Conservation (phyloP, 1,140 invertebrate species). For the Sycophaga agraensis region DNA sequence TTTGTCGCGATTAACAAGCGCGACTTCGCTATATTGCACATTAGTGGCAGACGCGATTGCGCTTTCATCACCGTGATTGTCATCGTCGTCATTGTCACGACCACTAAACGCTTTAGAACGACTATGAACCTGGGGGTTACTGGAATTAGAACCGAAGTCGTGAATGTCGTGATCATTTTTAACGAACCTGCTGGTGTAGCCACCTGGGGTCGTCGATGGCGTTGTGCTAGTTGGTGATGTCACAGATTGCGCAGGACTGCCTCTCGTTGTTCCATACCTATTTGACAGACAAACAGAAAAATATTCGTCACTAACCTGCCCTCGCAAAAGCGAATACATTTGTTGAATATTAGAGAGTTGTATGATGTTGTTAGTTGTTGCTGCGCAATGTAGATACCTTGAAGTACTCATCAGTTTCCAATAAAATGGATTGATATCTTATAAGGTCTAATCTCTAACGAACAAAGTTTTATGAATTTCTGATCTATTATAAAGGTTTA, state of each 20-base stretch:
- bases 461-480: too few relatives aligned
- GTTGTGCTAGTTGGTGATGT: constrained; percentile 40
- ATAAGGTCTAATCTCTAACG: too few relatives aligned
- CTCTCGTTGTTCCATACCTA: constrained; percentile 54
- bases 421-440: too few relatives aligned
- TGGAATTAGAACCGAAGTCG: constrained; percentile 51
- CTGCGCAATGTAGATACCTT: too few relatives aligned
- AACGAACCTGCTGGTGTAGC: constrained; percentile 60
- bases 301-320: constrained; percentile 14
- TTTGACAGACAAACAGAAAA: constrained; percentile 1
- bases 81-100: constrained; percentile 31
- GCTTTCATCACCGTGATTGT: constrained; percentile 22
- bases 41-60: constrained; percentile 13
- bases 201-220: constrained; percentile 41
- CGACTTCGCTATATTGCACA: constrained; percentile 27
- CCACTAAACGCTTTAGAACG: constrained; percentile 48
- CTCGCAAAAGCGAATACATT: too few relatives aligned
- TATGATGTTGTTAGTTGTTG: too few relatives aligned
- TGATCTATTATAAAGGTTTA: too few relatives aligned
- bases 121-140: constrained; percentile 50
- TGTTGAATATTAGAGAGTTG: too few relatives aligned
- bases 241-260: constrained; percentile 52
- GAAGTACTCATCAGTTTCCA: too few relatives aligned
- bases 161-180: constrained; percentile 49
- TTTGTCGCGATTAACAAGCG: constrained; percentile 28